Percentiles rank a stretch among this genome's conserved stretches.
phyloP scores from a whole-genome alignment of 2,888 invertebrate genomes.

The Hermaeophaga mercurialis region DNA sequence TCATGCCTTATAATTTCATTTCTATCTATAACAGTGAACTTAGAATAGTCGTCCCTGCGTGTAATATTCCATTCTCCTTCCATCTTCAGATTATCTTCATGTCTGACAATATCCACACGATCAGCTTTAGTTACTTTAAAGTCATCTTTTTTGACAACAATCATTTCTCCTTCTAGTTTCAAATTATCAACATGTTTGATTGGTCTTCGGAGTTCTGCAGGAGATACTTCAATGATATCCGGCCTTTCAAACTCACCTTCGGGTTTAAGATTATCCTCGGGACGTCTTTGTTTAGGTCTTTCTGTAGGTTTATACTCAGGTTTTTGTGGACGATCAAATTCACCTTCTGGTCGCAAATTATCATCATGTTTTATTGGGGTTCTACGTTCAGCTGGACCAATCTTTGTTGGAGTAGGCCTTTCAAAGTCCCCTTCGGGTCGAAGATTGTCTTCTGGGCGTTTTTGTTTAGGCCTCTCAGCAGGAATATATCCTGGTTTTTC shows the following conservation, averaged over 20 bases:
- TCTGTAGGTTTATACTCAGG: conserved; percentile 58
- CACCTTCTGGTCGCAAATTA: conserved; percentile 67
- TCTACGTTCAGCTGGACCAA: conserved; percentile 58
- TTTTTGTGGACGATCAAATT: conserved; percentile 59
- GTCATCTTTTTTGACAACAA: conserved; percentile 10
- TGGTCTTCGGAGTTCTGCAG: conserved; percentile 67
- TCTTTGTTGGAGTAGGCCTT: conserved; percentile 54
- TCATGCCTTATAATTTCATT: conserved; percentile 66
- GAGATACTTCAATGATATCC: conserved; percentile 44
- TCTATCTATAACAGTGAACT: conserved; percentile 63
- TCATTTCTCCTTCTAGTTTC: conserved; percentile 60
- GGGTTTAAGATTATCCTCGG: conserved; percentile 61
- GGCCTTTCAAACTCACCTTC: conserved; percentile 62
- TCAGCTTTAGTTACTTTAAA: conserved; percentile 53
- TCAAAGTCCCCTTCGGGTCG: conserved; percentile 58
- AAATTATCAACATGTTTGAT: conserved; percentile 58
- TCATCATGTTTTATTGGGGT: conserved; percentile 63
- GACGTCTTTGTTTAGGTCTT: conserved; percentile 59
- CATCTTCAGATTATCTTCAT: conserved; percentile 59
- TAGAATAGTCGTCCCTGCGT: conserved; percentile 59
- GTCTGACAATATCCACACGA: conserved; percentile 62
- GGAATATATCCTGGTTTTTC: conserved; percentile 52
- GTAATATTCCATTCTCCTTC: conserved; percentile 61
- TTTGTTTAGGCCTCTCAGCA: conserved; percentile 54
- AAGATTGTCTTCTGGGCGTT: conserved; percentile 61